Evolutionary conservation across 2,113 vertebrate genomes (phyloP), one percentile per base, ranked within the genome.

Genomic region (Dipodomys stephensi): DNA sequence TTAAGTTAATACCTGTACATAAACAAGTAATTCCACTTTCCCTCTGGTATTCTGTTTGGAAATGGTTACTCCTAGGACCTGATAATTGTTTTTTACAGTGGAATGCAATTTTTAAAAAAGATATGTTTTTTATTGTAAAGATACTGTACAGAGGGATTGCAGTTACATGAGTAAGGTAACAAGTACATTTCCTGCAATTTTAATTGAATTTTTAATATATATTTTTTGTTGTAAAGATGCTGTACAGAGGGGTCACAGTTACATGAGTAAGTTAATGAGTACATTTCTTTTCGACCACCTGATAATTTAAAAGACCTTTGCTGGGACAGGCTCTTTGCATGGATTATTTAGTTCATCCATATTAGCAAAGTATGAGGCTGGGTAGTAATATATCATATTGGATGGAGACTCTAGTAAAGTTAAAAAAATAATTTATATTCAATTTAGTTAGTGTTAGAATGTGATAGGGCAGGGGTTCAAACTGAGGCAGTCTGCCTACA

Each of bases 221-320:
- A 39, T 39, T 39, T 39, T 39, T 39, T 39, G 35, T 39, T 39
- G 35, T 39, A 39, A 39, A 39, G 35, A 39, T 39, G 35, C 35
- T 39, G 4, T 39, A 39, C 35, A 39, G 35, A 39, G 35, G 35
- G 35, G 35, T 39, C 35, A 39, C 35, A 39, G 35, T 39, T 39
- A 39, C 35, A 39, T 39, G 35, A 39, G 35, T 39, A 39, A 39
- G 35, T 39, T 39, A 39, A 39, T 39, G 35, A 39, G 35, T 39
- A 39, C 35, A 4, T 39, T 39, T 39, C 35, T 5, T 39, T 39
- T 49, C 49, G 80, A 28, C 27, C n/a, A 83, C 60, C 27, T 67
- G 67, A 30, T 83, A 78, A 18, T 88, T 88, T 92, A 83, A 64
- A 83, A 78, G 80, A 25, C 10, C 13, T 94, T 68, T 90, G 53